Evolutionary conservation across 2,113 vertebrate genomes (phyloP), one percentile per base, ranked within the genome.

Genomic region (Clarias gariepinus): DNA sequence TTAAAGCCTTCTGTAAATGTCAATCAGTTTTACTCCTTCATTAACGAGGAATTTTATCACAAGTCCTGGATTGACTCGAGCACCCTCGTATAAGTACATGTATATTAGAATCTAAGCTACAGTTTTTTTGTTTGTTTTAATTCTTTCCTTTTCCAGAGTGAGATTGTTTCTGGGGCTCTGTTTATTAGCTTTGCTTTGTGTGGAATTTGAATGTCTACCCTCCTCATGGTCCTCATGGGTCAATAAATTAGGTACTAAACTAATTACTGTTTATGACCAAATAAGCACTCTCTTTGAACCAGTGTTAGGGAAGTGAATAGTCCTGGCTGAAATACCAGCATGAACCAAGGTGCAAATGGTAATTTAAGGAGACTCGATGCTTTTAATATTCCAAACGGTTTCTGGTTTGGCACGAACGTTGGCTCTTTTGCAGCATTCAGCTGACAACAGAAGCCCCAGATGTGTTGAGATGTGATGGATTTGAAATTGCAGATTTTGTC

Each of bases 401-500:
- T 79, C 11, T 33, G 28, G 58, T 80, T 80, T 80, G 28, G 12
- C 77, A 23, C 28, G 21, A 58, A 58, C 28, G 28, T 33, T 58
- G n/a, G 76, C 52, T 55, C 52, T 19, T 15, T 58, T 79, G 52
- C 76, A 78, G 52, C 52, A 55, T 78, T 78, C 55, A 19, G 68
- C 47, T 61, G n/a, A 76, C 61, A 78, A 71, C 52, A 61, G 86
- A 82, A 69, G 83, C 71, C 53, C 63, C 86, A 71, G 77, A 60
- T 87, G 61, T 82, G 86, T 78, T 11, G 21, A 82, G 86, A 85
- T 74, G 64, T 53, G n/a, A 52, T 30, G 25, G 25, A 3, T 64
- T 6, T 63, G 73, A 82, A 89, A 79, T 73, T n/a, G 63, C 81
- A 28, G 79, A 82, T 16, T 36, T 64, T 87, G 18, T 47, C 64